Percentiles rank a stretch among this genome's conserved stretches.
These are phyloP conservation scores for Buceros bicornis DNA, from an alignment of 2,797 vertebrate genomes.

Conservation along the genomic window DNA sequence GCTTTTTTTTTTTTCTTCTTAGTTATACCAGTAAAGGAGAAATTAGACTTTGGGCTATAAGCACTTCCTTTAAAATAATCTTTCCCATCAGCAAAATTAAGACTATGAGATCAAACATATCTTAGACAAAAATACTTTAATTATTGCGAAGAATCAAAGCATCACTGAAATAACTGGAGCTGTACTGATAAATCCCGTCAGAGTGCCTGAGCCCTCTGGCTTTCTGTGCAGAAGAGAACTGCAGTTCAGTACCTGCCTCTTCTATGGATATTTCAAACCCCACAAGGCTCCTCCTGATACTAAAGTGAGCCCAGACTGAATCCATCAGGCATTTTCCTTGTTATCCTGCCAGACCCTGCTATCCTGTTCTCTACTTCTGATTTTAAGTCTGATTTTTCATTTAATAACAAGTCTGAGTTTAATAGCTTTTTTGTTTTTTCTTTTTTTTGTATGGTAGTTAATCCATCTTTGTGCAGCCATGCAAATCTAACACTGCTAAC, in stretches of 20 bases:
- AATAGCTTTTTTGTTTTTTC: not conserved
- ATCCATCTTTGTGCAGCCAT: not conserved
- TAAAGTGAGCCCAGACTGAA: not conserved
- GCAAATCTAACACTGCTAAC: not conserved
- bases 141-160: not conserved
- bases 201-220: fast-evolving
- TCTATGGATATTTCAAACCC: not conserved
- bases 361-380: not conserved
- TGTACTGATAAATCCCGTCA: not conserved
- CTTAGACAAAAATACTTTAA: not conserved
- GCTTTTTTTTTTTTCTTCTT: not conserved
- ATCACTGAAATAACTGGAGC: not conserved
- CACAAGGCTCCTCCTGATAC: not conserved
- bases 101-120: not conserved
- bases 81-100: not conserved
- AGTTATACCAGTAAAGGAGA: not conserved
- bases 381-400: not conserved
- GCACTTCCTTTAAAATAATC: not conserved
- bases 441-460: not conserved
- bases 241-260: not conserved
- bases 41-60: not conserved
- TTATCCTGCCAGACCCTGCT: not conserved
- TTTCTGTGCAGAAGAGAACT: not conserved
- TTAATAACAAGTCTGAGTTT: not conserved
- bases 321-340: not conserved